Evolutionary conservation across 2,797 vertebrate species (phyloP).

Genomic region (Pagetopsis macropterus): DNA sequence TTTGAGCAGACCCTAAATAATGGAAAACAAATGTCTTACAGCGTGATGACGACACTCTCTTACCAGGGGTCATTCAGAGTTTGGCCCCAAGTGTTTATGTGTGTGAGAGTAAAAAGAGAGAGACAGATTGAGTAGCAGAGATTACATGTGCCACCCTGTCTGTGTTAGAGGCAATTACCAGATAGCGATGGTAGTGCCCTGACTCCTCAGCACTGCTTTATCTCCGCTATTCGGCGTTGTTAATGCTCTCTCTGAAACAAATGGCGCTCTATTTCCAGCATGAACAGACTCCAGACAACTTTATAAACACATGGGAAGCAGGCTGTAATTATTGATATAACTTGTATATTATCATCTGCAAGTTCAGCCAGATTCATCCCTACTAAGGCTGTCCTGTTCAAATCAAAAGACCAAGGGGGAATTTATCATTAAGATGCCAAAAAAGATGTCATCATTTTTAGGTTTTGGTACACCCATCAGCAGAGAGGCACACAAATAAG

Average conservation of each 20-base stretch:
- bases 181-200: slow-evolving; percentile 14
- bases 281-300: slow-evolving; percentile 11
- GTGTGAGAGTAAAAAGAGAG: not conserved
- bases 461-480: slow-evolving; percentile 44
- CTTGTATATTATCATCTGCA: slow-evolving; percentile 16
- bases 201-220: slow-evolving; percentile 19
- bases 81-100: slow-evolving; percentile 4
- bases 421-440: not conserved
- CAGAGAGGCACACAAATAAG: slow-evolving; percentile 24
- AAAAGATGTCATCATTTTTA: slow-evolving; percentile 44
- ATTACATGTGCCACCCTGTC: slow-evolving; percentile 29
- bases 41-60: slow-evolving; percentile 6
- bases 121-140: slow-evolving; percentile 11
- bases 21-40: slow-evolving; percentile 46
- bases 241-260: slow-evolving; percentile 21
- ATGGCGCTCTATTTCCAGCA: slow-evolving; percentile 24
- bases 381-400: slow-evolving; percentile 14
- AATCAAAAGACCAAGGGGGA: slow-evolving; percentile 10
- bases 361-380: slow-evolving; percentile 11
- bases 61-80: slow-evolving; percentile 32
- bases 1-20: slow-evolving; percentile 32
- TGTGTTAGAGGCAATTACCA: slow-evolving; percentile 21
- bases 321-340: slow-evolving; percentile 37
- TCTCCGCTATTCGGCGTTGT: slow-evolving; percentile 14
- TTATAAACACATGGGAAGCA: slow-evolving; percentile 34